phyloP scores from a whole-genome alignment of 2,797 vertebrate genomes.

The Falco columbarius region DNA sequence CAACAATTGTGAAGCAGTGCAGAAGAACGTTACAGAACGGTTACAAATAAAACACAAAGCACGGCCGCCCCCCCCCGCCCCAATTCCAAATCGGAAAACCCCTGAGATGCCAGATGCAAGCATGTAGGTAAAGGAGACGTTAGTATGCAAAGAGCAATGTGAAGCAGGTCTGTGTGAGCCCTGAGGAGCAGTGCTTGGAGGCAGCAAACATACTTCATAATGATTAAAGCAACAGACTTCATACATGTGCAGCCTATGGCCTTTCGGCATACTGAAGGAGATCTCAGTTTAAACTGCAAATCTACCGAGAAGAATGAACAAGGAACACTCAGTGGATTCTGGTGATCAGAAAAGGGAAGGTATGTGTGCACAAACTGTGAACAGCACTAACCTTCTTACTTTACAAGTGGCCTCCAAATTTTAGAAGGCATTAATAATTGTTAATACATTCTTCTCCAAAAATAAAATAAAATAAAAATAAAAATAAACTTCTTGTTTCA shows the following conservation, averaged over 20 bases:
- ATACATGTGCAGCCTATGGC: neutral
- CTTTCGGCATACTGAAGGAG: neutral
- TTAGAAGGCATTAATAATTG: constrained; percentile 58
- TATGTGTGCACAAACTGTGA: constrained; percentile 1
- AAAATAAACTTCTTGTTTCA: constrained; percentile 47
- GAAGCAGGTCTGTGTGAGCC: neutral
- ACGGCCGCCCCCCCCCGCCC: neutral
- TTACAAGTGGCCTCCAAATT: constrained; percentile 59
- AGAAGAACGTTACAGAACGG: constrained; percentile 25
- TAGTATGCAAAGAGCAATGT: neutral
- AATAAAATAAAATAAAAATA: constrained; percentile 13
- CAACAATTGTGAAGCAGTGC: constrained; percentile 49
- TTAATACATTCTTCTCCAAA: constrained; percentile 20
- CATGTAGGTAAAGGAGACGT: neutral
- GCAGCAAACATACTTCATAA: neutral
- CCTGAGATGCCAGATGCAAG: neutral
- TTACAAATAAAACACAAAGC: constrained; percentile 25
- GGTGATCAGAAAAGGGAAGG: constrained; percentile 2
- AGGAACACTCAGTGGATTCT: neutral
- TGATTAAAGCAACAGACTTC: neutral
- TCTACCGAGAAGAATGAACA: neutral
- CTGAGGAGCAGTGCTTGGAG: neutral
- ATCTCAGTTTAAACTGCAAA: neutral
- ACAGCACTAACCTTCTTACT: constrained; percentile 40
- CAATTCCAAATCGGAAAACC: neutral